Conservation (phyloP, 2,797 vertebrate species). For the Sebastes steindachneri region DNA sequence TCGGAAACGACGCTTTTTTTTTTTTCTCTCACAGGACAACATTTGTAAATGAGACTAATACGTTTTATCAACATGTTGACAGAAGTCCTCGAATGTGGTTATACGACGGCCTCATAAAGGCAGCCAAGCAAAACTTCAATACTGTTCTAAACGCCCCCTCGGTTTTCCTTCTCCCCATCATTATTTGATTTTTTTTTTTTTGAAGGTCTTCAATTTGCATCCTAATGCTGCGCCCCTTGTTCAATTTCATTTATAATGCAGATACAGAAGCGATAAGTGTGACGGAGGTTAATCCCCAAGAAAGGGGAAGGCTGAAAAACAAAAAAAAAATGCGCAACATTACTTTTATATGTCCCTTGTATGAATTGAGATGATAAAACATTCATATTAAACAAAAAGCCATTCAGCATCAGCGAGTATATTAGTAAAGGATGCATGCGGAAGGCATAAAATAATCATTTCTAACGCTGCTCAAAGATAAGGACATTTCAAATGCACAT, state of each 20-base stretch:
- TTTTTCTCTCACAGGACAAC: constrained; percentile 53
- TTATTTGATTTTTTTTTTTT: constrained; percentile 68
- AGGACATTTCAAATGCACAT: constrained; percentile 36
- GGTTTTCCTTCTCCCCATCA: constrained; percentile 60
- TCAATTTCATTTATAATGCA: constrained; percentile 80
- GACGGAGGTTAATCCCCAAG: constrained; percentile 67
- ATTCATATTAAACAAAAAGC: constrained; percentile 73
- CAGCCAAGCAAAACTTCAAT: constrained; percentile 79
- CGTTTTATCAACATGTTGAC: constrained; percentile 77
- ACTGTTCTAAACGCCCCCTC: constrained; percentile 66
- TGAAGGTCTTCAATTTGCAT: constrained; percentile 83
- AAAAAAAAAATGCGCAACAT: constrained; percentile 26
- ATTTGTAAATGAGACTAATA: constrained; percentile 73
- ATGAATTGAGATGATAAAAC: constrained; percentile 75
- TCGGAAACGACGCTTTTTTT: constrained; percentile 41
- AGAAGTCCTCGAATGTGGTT: constrained; percentile 65
- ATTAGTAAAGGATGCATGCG: constrained; percentile 73
- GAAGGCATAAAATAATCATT: constrained; percentile 66
- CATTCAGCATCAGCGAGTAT: constrained; percentile 62
- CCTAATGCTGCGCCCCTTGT: constrained; percentile 77
- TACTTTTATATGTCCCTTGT: constrained; percentile 49
- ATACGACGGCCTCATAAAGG: constrained; percentile 73
- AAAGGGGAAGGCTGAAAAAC: constrained; percentile 25
- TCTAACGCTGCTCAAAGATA: constrained; percentile 54
- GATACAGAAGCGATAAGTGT: constrained; percentile 71